A percentile compares a stretch with the other conserved stretches of the same genome.
Evolutionary conservation across 2,797 vertebrate species (phyloP).

Genomic region (Potorous gilbertii): DNA sequence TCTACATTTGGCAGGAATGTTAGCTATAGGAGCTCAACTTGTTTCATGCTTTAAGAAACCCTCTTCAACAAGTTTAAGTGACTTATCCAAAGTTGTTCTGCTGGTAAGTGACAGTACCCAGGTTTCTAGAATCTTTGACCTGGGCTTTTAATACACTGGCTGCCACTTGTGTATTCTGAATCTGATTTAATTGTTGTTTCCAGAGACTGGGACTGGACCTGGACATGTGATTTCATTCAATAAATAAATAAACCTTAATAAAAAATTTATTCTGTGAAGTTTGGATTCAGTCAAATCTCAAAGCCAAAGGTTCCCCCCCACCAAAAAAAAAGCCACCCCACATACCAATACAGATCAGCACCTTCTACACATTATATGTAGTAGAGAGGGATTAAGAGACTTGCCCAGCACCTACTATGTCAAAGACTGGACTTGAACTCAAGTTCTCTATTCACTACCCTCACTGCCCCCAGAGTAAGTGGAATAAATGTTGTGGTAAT

Average conservation of each 20-base stretch:
- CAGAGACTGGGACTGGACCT: neutral
- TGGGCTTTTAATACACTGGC: neutral
- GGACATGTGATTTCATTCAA: neutral
- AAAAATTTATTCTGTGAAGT: no score
- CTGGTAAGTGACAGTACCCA: neutral
- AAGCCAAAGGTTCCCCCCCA: no score
- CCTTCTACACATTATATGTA: neutral
- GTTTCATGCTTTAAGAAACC: neutral
- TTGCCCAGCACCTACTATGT: neutral
- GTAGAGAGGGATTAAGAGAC: neutral
- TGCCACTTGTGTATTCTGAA: neutral
- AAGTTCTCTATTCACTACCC: neutral
- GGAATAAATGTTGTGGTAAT: neutral
- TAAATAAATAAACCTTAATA: no score
- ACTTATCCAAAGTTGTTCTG: neutral
- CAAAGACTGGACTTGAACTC: neutral
- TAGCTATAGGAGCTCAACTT: neutral
- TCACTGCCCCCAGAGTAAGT: neutral
- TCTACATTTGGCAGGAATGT: neutral
- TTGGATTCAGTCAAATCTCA: no score
- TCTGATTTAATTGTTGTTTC: neutral
- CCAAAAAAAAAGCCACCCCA: no score
- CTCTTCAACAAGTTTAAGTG: neutral
- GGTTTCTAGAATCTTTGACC: neutral
- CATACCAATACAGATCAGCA: neutral